These are phyloP conservation scores for Coendou prehensilis DNA, from an alignment of 2,797 vertebrate species.

Conservation along the genomic window DNA sequence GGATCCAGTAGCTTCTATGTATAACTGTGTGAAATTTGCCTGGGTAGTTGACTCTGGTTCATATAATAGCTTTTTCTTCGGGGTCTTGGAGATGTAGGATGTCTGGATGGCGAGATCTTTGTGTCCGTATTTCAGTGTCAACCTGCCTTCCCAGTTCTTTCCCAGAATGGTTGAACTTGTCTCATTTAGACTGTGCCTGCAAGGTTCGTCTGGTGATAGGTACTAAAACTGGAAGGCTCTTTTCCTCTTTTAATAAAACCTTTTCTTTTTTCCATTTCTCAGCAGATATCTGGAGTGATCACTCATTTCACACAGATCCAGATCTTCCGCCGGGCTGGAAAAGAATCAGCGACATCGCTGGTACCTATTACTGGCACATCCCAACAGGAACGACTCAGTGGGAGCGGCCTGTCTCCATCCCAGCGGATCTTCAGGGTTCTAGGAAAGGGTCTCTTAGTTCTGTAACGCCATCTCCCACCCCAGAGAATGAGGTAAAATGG, in stretches of 20 bases:
- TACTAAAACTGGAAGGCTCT: background rate
- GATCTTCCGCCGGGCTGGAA: conserved; percentile 97
- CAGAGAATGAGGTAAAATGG: conserved; percentile 95
- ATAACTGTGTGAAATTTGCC: background rate
- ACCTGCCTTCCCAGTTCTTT: background rate
- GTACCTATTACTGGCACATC: conserved; percentile 98
- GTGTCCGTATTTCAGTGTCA: background rate
- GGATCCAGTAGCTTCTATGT: background rate
- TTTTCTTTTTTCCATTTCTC: conserved; percentile 59
- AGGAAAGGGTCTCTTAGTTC: conserved; percentile 91
- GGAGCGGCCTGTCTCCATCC: conserved; percentile 92
- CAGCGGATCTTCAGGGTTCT: conserved; percentile 88
- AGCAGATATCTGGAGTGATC: conserved; percentile 96
- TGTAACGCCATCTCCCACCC: conserved; percentile 94
- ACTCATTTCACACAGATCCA: conserved; percentile 96
- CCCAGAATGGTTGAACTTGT: background rate
- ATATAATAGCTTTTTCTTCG: background rate
- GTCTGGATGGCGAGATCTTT: background rate
- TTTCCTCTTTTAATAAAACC: conserved; percentile 12
- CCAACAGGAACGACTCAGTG: conserved; percentile 97
- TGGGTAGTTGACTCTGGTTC: background rate
- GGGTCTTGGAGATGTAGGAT: background rate
- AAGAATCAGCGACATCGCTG: conserved; percentile 94
- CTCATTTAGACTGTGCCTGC: background rate
- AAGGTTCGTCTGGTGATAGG: background rate